These are phyloP conservation scores for Drosophila antonietae DNA, from an alignment of 2,888 invertebrate species.

Conservation along the genomic window DNA sequence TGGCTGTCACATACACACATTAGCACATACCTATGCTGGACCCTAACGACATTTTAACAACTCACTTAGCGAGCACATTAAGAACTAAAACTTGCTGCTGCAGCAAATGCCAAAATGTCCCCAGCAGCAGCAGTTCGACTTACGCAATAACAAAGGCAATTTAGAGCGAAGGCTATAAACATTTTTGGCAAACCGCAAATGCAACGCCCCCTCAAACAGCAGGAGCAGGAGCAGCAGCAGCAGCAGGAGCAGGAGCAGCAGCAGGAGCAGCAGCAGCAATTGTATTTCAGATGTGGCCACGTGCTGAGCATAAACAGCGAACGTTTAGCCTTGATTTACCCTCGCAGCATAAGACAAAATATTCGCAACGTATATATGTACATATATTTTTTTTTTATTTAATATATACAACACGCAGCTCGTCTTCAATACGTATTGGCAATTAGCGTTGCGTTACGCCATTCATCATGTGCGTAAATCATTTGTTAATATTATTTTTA, in stretches of 20 bases:
- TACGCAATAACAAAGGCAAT: constrained; percentile 43
- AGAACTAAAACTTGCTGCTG: constrained; percentile 32
- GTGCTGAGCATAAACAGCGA: constrained; percentile 38
- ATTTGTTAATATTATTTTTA: constrained; percentile 16
- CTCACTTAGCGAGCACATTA: constrained; percentile 44
- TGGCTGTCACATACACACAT: constrained; percentile 25
- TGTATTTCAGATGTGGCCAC: constrained; percentile 21
- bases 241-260: too few species aligned
- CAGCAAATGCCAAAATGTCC: constrained; percentile 11
- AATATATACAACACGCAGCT: not conserved
- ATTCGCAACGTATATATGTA: constrained; percentile 3
- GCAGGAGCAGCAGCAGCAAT: not conserved
- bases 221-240: too few species aligned
- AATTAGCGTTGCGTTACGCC: not conserved
- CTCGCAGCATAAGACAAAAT: constrained; percentile 22
- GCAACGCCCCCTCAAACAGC: constrained; percentile 13
- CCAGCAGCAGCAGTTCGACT: constrained; percentile 4
- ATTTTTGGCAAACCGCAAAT: constrained; percentile 43
- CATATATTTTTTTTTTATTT: too few species aligned
- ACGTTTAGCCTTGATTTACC: too few species aligned
- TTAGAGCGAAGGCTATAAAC: constrained; percentile 33
- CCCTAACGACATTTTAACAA: constrained; percentile 32
- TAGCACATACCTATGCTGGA: constrained; percentile 42
- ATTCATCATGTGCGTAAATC: constrained; percentile 28
- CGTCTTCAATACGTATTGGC: not conserved